Evolutionary conservation across 2,797 vertebrate species (phyloP), one percentile per base, ranked within the genome.

Genomic region (Tolypeutes matacus): DNA sequence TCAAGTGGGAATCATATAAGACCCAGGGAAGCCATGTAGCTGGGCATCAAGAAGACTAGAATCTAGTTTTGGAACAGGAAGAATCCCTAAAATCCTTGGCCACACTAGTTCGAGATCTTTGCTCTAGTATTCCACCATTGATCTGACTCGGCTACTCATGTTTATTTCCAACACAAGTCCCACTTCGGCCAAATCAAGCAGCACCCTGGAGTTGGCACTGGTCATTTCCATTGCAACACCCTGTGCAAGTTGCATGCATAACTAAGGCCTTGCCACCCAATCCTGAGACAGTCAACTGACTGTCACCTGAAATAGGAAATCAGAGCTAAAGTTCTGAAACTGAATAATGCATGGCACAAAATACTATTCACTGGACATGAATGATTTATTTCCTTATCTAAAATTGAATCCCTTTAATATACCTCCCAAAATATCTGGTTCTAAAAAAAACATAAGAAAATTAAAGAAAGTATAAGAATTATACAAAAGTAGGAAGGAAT

Each of bases 221-320:
- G 69, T 25, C 80, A 92, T 53, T 58, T 92, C 83, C 75, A 14
- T 92, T 96, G 83, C 86, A 84, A 93, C 31, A 92, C 25, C 34
- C 80, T 34, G 5, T 82, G 31, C 51, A 91, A 95, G 83, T 39
- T 70, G 53, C 9, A 65, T 29, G 21, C 1, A 0, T 91, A 82
- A 80, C 21, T 46, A 53, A 89, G 70, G 56, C 51, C 62, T 51
- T 86, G 80, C 17, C 42, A 36, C 39, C 67, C 29, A n/a, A 29
- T 89, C 67, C 80, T 95, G 81, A 89, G 83, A 73, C 8, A 65
- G 64, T 86, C 94, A 91, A 89, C 82, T 73, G 87, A 67, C 34
- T 51, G 69, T 84, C 87, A 94, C 80, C 83, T 96, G 76, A 97
- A 91, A 92, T 10, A 86, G 42, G 34, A 56, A 96, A 8, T 86